phyloP scores from a whole-genome alignment of 2,888 invertebrate genomes.

The Mimachlamys varia region DNA sequence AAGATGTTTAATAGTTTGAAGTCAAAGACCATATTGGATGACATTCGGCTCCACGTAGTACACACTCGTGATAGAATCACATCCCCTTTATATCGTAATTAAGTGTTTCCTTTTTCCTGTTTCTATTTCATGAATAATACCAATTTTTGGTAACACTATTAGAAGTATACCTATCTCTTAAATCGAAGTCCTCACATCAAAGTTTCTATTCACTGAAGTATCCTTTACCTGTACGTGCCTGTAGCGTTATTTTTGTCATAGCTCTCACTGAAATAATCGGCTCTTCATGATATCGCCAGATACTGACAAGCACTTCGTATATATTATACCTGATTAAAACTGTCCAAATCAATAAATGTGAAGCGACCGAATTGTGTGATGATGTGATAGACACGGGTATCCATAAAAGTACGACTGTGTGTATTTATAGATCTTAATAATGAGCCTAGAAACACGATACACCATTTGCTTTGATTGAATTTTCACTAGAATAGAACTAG shows the following conservation, averaged over 20 bases:
- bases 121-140: neutral
- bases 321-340: neutral
- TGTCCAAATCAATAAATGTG: neutral
- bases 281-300: neutral
- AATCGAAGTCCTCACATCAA: neutral
- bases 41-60: conserved; percentile 24
- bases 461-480: too few species aligned
- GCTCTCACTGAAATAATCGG: neutral
- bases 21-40: conserved; percentile 31
- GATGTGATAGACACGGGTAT: neutral
- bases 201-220: neutral
- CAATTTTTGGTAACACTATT: neutral
- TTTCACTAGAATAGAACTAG: too few species aligned
- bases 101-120: conserved; percentile 4
- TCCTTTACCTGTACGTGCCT: neutral
- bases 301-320: neutral
- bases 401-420: neutral
- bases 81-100: neutral
- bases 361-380: neutral
- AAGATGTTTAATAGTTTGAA: conserved; percentile 32
- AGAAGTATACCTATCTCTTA: neutral
- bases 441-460: too few species aligned
- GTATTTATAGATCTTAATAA: too few species aligned
- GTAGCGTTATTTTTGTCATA: neutral
- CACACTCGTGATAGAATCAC: neutral